Evolutionary conservation across 1,140 invertebrate genomes (phyloP).

Genomic region (Oscheius sp.): DNA sequence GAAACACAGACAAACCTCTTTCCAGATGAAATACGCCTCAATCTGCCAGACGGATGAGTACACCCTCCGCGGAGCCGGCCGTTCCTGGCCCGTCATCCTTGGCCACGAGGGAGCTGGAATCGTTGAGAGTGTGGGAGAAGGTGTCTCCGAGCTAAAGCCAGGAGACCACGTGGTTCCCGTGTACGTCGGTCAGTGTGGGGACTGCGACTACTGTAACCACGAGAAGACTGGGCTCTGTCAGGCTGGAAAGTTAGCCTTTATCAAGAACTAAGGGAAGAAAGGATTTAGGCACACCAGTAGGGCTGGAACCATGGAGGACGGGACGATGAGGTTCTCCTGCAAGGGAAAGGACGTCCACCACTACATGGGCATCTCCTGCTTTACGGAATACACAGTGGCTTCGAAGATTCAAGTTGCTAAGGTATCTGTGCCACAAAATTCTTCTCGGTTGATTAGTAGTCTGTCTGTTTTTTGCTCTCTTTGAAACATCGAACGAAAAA

Average conservation of each 20-base stretch:
- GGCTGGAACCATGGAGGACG: conserved; percentile 84
- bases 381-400: conserved; percentile 95
- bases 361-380: conserved; percentile 98
- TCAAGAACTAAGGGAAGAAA: not conserved
- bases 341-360: conserved; percentile 79
- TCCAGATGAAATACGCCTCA: conserved; percentile 78
- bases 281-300: conserved; percentile 59
- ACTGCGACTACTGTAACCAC: conserved; percentile 93
- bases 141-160: conserved; percentile 40
- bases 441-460: no score
- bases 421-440: conserved; percentile 62
- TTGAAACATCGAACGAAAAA: no score
- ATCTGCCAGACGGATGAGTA: conserved; percentile 98
- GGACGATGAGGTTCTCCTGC: conserved; percentile 81
- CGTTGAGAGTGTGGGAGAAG: conserved; percentile 52
- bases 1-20: conserved; percentile 27
- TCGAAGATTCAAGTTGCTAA: conserved; percentile 88
- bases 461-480: no score
- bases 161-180: conserved; percentile 88
- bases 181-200: conserved; percentile 90
- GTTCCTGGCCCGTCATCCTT: conserved; percentile 89
- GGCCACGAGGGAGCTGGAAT: conserved; percentile 87
- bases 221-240: conserved; percentile 80
- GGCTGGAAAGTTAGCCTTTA: conserved; percentile 71
- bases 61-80: conserved; percentile 83